phyloP scores from a whole-genome alignment of 2,113 vertebrate species.

The Cavia aperea region DNA sequence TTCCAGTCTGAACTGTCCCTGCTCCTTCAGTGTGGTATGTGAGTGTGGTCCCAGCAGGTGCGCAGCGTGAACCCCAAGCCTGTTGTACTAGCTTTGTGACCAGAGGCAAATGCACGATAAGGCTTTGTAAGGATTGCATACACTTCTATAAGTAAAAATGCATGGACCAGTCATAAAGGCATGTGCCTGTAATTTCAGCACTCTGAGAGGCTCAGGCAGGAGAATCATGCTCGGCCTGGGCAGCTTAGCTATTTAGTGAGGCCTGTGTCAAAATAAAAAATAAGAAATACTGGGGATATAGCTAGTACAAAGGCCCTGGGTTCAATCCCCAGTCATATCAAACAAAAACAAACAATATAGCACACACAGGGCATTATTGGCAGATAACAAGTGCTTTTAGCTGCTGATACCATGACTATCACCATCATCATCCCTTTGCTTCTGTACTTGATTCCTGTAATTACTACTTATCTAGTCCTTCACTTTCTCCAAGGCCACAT shows the following conservation, averaged over 20 bases:
- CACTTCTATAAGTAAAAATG: neutral
- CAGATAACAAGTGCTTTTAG: neutral
- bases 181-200: neutral
- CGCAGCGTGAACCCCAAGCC: neutral
- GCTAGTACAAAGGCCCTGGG: neutral
- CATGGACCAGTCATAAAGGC: neutral
- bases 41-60: neutral
- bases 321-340: neutral
- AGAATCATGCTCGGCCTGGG: neutral
- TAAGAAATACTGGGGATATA: neutral
- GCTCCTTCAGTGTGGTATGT: neutral
- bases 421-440: neutral
- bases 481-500: neutral
- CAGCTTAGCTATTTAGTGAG: neutral
- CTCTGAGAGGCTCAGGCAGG: neutral
- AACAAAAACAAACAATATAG: neutral
- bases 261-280: neutral
- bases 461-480: neutral
- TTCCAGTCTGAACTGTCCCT: neutral
- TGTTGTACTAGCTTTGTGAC: neutral
- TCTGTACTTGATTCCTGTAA: neutral
- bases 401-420: neutral
- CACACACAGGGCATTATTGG: neutral
- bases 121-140: neutral
- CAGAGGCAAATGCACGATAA: neutral